phyloP scores from a whole-genome alignment of 2,113 vertebrate species.

The Muscicapa adusta region DNA sequence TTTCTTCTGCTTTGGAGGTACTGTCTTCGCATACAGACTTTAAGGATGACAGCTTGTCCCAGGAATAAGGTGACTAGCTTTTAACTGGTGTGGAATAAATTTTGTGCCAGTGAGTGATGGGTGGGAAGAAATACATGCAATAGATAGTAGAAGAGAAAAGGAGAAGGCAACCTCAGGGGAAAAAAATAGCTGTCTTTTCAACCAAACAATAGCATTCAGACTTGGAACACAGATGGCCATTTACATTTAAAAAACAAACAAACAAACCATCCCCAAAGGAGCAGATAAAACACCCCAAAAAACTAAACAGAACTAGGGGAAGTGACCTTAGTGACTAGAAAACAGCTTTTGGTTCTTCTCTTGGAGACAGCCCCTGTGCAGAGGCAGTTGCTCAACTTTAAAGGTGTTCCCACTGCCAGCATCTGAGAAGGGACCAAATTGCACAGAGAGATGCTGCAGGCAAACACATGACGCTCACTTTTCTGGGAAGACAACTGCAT shows the following conservation, averaged over 20 bases:
- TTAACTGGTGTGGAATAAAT: neutral
- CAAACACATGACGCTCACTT: neutral
- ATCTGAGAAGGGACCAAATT: neutral
- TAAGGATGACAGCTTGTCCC: neutral
- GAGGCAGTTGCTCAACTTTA: neutral
- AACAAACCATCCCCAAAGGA: accelerated
- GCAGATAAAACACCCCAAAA: neutral
- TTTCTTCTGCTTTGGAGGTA: neutral
- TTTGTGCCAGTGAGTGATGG: neutral
- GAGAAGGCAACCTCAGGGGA: neutral
- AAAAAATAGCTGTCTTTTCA: neutral
- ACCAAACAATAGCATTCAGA: neutral
- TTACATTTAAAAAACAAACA: neutral
- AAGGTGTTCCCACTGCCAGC: neutral
- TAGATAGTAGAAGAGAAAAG: neutral
- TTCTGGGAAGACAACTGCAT: neutral
- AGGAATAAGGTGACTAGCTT: neutral
- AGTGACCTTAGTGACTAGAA: neutral
- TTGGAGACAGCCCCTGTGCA: neutral
- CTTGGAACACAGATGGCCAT: neutral
- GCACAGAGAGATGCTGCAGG: neutral
- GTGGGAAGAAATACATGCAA: neutral
- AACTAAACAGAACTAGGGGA: neutral
- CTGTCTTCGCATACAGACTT: neutral
- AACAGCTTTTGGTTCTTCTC: neutral